Evolutionary conservation across 2,113 vertebrate genomes (phyloP).

Genomic region (Barbus barbus): DNA sequence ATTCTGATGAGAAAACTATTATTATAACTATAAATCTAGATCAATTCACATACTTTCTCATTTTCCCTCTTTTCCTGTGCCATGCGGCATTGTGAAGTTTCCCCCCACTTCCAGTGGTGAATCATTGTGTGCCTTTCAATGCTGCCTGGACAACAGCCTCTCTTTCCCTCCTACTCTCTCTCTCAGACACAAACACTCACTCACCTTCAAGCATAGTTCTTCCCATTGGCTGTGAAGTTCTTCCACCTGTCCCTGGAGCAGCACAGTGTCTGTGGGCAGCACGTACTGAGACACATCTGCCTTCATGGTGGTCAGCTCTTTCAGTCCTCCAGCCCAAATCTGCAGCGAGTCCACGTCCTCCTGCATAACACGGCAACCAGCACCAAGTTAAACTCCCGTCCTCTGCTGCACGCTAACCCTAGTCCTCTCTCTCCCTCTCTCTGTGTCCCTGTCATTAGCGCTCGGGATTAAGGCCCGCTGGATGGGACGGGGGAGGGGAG

Average conservation of each 20-base stretch:
- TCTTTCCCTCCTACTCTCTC: constrained; percentile 28
- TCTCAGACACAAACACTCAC: constrained; percentile 34
- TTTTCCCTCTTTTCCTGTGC: constrained; percentile 41
- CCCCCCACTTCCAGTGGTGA: constrained; percentile 52
- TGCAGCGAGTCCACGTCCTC: constrained; percentile 82
- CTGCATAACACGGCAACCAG: constrained; percentile 78
- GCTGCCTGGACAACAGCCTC: constrained; percentile 58
- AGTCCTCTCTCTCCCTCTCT: constrained; percentile 38
- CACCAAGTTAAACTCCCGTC: constrained; percentile 58
- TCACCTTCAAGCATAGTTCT: constrained; percentile 77
- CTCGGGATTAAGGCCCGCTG: constrained; percentile 79
- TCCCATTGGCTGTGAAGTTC: constrained; percentile 82
- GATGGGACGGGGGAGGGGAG: constrained; percentile 67
- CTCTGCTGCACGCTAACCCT: constrained; percentile 38
- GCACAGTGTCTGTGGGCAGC: constrained; percentile 75
- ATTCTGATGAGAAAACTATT: background rate
- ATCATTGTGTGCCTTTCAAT: constrained; percentile 60
- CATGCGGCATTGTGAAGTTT: constrained; percentile 15
- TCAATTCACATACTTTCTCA: background rate
- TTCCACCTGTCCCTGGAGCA: constrained; percentile 83
- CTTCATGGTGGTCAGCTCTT: constrained; percentile 81
- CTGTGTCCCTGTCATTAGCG: constrained; percentile 71
- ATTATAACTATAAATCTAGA: background rate
- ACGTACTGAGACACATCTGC: constrained; percentile 78
- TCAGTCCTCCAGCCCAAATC: constrained; percentile 74